phyloP scores from a whole-genome alignment of 2,888 invertebrate genomes.

The Caenorhabditis uteleia region DNA sequence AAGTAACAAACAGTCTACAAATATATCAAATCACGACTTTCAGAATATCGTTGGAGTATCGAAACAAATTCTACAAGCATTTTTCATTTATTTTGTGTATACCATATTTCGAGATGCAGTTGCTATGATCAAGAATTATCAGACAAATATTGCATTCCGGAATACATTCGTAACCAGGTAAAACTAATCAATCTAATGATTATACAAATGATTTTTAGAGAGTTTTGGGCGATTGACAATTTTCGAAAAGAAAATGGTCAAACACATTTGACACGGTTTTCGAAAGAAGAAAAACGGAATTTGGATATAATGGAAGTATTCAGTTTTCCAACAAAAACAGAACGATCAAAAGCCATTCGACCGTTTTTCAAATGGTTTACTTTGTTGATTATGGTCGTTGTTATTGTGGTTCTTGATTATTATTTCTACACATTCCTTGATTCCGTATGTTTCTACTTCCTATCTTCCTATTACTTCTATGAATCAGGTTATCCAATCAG shows the following conservation, averaged over 20 bases:
- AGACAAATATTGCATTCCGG: constrained; percentile 59
- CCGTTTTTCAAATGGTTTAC: constrained; percentile 58
- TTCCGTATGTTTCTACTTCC: constrained; percentile 37
- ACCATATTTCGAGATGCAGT: constrained; percentile 59
- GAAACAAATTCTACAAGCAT: constrained; percentile 50
- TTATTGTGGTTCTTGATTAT: constrained; percentile 52
- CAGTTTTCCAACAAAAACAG: constrained; percentile 52
- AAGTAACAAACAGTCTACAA: constrained; percentile 22
- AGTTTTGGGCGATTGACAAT: constrained; percentile 64
- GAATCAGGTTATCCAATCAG: constrained; percentile 26
- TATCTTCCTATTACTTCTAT: too few relatives aligned
- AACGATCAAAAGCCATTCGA: constrained; percentile 42
- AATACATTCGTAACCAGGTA: constrained; percentile 57
- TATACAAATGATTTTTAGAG: constrained; percentile 21
- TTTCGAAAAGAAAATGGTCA: constrained; percentile 38
- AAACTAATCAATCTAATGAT: background rate
- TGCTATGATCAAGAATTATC: constrained; percentile 54
- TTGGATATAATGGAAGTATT: constrained; percentile 51
- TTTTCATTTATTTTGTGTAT: constrained; percentile 61
- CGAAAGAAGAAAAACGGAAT: constrained; percentile 40
- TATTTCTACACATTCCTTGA: constrained; percentile 50
- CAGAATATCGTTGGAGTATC: constrained; percentile 45
- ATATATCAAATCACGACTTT: constrained; percentile 3
- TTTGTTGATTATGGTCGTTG: constrained; percentile 40
- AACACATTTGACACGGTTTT: constrained; percentile 36